Evolutionary conservation across 2,888 invertebrate genomes (phyloP), one percentile per base, ranked within the genome.

Genomic region (Apamea epomidion): DNA sequence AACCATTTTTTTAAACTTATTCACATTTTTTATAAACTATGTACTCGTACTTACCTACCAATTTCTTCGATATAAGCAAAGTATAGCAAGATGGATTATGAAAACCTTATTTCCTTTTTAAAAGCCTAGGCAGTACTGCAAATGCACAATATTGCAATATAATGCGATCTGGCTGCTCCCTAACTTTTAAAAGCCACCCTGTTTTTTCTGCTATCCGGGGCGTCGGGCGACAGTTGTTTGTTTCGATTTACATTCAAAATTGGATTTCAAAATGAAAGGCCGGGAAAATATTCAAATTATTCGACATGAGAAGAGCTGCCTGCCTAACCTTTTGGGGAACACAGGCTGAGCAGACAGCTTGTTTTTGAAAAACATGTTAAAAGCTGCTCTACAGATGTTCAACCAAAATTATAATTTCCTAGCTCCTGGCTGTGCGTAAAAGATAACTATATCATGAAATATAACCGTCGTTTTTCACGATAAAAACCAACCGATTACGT

Each of bases 231-330:
- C 25, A 32, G 25, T 75, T 42, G 7, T 12, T 29, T 51, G 42
- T 77, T 29, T 42, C 29, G 10, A 21, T 37, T 37, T 76, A 14
- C 48, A 62, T 72, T 73, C 32, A 25, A 48, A 71, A 62, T 62
- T 62, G 45, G 25, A 75, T 18, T 42, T 42, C 25, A 42, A 29
- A 42, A 12, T 42, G 25, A 3, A n/a, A 29, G 18, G 6, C 25
- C 21, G 16, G 32, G 2, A n/a, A 32, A 48, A 32, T n/a, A 21
- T 32, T 16, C 14, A 67, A 67, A 67, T 25, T 54, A 37, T 25
- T 42, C 25, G 8, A 8, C 67, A 67, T 42, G 4, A 16, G 4
- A 67, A 67, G 37, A 37, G 7, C 25, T 54, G 54, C 1, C 8
- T 8, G 42, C 42, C 42, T 37, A 37, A 37, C 37, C 37, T 37